Conservation (phyloP, 2,113 vertebrate species). For the Cyphomyrus plagiostoma region DNA sequence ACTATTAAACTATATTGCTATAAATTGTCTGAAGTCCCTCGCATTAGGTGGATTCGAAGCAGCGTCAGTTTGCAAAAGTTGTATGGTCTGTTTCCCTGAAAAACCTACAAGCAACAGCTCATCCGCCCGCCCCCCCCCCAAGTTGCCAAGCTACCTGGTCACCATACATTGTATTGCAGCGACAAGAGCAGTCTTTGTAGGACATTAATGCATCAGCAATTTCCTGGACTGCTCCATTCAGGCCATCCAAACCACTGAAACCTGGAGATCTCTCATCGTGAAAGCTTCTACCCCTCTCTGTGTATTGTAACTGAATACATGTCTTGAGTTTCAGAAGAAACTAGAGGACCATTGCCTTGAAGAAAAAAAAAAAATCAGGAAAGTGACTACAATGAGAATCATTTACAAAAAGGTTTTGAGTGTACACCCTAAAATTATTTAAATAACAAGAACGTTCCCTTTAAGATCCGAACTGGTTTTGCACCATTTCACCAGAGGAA, state of each 20-base stretch:
- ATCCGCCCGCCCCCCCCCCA: background rate
- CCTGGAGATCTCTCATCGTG: background rate
- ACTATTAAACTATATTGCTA: conserved; percentile 19
- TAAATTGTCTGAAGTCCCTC: conserved; percentile 14
- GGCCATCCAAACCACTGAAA: background rate
- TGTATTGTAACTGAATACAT: conserved; percentile 12
- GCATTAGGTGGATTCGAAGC: background rate
- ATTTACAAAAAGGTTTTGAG: conserved; percentile 22
- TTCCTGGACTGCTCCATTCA: background rate
- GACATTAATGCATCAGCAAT: background rate
- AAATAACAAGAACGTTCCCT: conserved; percentile 17
- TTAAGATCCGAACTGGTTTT: conserved; percentile 21
- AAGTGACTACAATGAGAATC: conserved; percentile 4
- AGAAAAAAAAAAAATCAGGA: conserved; percentile 7
- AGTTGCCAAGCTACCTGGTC: background rate
- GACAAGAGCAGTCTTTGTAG: background rate
- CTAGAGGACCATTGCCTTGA: conserved; percentile 1
- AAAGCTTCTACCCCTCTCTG: background rate
- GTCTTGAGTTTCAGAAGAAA: conserved; percentile 16
- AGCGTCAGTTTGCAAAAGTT: background rate
- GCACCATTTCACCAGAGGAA: conserved; percentile 21
- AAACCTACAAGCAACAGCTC: background rate
- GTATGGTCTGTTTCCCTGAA: conserved; percentile 1
- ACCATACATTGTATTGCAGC: background rate
- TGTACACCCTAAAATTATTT: conserved; percentile 13